A percentile compares a stretch with the other conserved stretches of the same genome.
phyloP scores from a whole-genome alignment of 2,113 vertebrate species.

The Cyphomyrus discorhynchus region DNA sequence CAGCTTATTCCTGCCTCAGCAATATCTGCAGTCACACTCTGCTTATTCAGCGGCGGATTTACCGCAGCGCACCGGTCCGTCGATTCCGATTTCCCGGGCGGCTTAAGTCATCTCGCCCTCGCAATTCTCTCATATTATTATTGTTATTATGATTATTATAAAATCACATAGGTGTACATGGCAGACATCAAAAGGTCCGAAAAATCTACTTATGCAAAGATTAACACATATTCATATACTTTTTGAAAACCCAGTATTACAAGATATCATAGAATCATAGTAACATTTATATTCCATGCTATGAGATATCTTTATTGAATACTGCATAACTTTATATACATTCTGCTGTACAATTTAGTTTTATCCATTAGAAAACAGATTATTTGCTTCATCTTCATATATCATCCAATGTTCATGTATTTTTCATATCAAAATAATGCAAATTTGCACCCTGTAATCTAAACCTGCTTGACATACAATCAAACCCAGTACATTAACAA shows the following conservation, averaged over 20 bases:
- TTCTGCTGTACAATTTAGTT: background rate
- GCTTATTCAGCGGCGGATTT: background rate
- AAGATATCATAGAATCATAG: background rate
- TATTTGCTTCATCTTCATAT: background rate
- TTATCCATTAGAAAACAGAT: background rate
- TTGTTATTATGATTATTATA: slow-evolving; percentile 3
- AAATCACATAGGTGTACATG: background rate
- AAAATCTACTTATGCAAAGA: background rate
- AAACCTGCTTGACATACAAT: background rate
- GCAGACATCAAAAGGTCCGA: background rate
- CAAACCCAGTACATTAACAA: background rate
- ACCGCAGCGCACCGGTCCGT: background rate
- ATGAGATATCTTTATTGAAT: background rate
- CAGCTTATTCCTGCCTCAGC: background rate
- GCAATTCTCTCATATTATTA: background rate
- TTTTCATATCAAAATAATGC: background rate
- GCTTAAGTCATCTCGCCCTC: background rate
- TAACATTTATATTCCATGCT: too few species aligned
- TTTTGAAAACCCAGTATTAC: background rate
- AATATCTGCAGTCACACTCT: background rate
- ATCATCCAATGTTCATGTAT: background rate
- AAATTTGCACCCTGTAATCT: background rate
- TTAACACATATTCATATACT: background rate
- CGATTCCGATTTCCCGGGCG: background rate
- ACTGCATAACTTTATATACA: background rate